Conservation (phyloP, 2,797 vertebrate species). For the Leptodactylus fallax region DNA sequence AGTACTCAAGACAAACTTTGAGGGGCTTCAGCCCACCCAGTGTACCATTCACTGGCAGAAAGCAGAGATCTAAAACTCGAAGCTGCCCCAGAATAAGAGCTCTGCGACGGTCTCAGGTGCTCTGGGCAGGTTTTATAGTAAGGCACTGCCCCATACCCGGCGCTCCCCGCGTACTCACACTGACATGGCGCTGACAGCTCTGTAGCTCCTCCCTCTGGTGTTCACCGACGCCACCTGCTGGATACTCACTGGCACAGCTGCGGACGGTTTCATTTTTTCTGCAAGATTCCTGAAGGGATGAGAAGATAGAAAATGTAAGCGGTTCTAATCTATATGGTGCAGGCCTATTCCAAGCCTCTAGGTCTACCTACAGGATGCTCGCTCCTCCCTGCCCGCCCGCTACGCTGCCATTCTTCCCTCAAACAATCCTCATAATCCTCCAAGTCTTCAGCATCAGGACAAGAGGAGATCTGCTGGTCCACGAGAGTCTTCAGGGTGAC, state of each 20-base stretch:
- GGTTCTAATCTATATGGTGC: no score
- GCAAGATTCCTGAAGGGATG: background rate
- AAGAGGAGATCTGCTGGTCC: background rate
- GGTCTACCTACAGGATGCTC: background rate
- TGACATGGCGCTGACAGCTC: conserved; percentile 3
- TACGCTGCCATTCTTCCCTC: background rate
- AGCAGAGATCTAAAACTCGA: background rate
- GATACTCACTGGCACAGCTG: background rate
- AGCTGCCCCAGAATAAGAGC: no score
- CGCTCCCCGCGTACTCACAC: background rate
- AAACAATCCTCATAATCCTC: background rate
- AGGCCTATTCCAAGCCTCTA: no score
- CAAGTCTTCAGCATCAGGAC: background rate
- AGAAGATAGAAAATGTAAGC: background rate
- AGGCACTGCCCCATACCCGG: no score
- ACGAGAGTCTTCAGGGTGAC: background rate
- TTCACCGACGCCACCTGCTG: background rate
- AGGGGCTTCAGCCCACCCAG: no score
- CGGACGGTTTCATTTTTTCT: background rate
- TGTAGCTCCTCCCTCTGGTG: background rate
- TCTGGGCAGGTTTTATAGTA: no score
- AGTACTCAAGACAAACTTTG: background rate
- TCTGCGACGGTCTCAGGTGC: no score
- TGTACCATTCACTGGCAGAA: background rate
- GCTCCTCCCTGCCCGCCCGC: background rate